These are phyloP conservation scores for Saccopteryx leptura DNA, from an alignment of 2,113 vertebrate species.

Conservation along the genomic window DNA sequence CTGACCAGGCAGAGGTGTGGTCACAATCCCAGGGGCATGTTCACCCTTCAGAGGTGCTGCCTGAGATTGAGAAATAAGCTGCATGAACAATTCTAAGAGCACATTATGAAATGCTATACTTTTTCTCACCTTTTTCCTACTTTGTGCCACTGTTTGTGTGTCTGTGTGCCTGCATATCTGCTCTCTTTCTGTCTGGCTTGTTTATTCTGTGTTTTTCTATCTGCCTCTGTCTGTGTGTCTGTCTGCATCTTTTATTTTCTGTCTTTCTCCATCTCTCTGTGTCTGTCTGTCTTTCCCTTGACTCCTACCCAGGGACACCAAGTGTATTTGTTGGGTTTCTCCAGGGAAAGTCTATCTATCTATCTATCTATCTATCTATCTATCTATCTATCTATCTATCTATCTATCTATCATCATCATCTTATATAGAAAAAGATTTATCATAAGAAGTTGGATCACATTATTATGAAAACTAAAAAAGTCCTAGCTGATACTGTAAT, in stretches of 20 bases:
- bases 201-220: background rate
- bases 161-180: background rate
- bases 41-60: background rate
- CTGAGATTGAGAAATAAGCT: constrained; percentile 25
- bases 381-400: background rate
- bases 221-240: background rate
- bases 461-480: background rate
- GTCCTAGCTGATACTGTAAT: background rate
- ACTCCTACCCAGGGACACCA: background rate
- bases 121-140: background rate
- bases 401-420: background rate
- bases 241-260: background rate
- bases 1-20: background rate
- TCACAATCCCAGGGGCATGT: background rate
- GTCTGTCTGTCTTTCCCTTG: background rate
- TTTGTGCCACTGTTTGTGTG: background rate
- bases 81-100: background rate
- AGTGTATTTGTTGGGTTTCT: background rate
- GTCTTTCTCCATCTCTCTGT: background rate
- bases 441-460: background rate
- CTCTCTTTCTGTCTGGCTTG: background rate
- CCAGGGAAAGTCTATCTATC: background rate
- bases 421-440: background rate
- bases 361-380: background rate
- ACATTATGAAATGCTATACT: background rate